phyloP scores from a whole-genome alignment of 1,140 invertebrate species.

The Drosophila hydei region DNA sequence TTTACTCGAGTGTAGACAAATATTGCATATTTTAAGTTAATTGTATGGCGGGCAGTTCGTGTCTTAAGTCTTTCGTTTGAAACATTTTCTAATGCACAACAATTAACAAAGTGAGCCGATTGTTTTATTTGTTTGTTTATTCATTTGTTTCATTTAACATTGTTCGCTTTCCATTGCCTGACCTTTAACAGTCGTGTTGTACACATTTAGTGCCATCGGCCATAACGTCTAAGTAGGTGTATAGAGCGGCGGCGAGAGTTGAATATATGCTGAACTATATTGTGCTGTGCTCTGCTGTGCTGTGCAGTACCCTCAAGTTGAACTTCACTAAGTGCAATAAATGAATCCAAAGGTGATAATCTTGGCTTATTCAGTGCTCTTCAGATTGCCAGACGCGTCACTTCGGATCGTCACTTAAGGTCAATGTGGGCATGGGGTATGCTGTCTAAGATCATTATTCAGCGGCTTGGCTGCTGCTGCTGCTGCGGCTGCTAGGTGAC shows the following conservation, averaged over 20 bases:
- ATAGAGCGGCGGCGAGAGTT: conserved; percentile 15
- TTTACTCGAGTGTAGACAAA: conserved; percentile 41
- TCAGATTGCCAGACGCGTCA: conserved; percentile 31
- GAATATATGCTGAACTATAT: conserved; percentile 27
- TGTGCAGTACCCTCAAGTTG: conserved; percentile 64
- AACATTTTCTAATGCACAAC: conserved; percentile 61
- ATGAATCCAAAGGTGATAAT: conserved; percentile 77
- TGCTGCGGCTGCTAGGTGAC: conserved; percentile 32
- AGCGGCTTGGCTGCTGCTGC: conserved; percentile 12
- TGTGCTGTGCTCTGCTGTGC: neutral
- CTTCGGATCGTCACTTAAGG: conserved; percentile 66
- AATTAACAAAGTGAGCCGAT: conserved; percentile 71
- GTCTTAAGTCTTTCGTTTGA: conserved; percentile 72
- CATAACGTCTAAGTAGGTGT: conserved; percentile 33
- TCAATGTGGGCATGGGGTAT: conserved; percentile 58
- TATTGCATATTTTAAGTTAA: conserved; percentile 34
- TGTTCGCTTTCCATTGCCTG: conserved; percentile 51
- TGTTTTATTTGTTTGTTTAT: conserved; percentile 61
- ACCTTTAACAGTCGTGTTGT: conserved; percentile 78
- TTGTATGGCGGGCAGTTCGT: conserved; percentile 58
- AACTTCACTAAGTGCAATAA: conserved; percentile 79
- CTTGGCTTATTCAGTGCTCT: conserved; percentile 77
- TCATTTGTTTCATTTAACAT: conserved; percentile 67
- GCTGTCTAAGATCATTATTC: conserved; percentile 55
- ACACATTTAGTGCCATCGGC: conserved; percentile 64